Evolutionary conservation across 2,113 vertebrate species (phyloP).

Genomic region (Phainopepla nitens): DNA sequence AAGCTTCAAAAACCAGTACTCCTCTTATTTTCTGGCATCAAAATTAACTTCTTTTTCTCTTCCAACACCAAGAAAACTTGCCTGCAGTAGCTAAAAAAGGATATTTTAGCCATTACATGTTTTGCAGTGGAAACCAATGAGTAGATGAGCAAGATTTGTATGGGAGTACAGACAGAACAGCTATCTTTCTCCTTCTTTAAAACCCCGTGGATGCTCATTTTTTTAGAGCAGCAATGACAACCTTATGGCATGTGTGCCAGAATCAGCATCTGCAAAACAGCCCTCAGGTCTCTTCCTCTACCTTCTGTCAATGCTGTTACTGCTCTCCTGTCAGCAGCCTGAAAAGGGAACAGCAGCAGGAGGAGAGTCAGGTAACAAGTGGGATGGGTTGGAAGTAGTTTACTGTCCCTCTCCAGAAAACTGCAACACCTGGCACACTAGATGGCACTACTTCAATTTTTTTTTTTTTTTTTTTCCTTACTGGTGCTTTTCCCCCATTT

Average conservation of each 20-base stretch:
- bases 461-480: conserved; percentile 1
- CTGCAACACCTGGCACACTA: conserved; percentile 46
- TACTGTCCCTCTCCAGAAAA: neutral
- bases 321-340: neutral
- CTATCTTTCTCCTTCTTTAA: neutral
- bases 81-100: neutral
- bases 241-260: conserved; percentile 13
- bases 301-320: neutral
- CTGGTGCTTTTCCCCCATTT: neutral
- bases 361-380: neutral
- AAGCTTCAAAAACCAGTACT: neutral
- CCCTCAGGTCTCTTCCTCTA: neutral
- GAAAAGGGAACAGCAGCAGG: neutral
- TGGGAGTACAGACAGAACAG: neutral
- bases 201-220: neutral
- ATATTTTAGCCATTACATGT: neutral
- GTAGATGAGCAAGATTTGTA: neutral
- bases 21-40: neutral
- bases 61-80: neutral
- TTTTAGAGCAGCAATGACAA: neutral
- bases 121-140: neutral
- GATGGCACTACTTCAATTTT: conserved; percentile 68
- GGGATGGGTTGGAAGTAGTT: neutral
- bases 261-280: conserved; percentile 25
- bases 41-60: neutral